Percentiles rank a stretch among this genome's conserved stretches.
Conservation (phyloP, 2,113 vertebrate genomes). For the Hippoglossus stenolepis region DNA sequence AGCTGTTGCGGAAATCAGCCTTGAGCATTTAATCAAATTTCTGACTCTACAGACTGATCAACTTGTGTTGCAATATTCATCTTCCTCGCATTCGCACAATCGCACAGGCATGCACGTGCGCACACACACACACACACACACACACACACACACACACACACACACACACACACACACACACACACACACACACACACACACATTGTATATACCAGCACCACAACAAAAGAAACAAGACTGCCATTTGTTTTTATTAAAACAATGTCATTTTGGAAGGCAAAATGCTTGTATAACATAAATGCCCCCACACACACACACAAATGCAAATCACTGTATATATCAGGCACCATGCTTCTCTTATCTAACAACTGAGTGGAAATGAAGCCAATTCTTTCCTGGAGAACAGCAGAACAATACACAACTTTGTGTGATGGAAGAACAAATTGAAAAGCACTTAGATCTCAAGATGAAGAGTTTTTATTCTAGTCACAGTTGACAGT, state of each 20-base stretch:
- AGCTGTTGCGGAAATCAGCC: conserved; percentile 70
- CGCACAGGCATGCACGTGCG: background rate
- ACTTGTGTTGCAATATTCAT: conserved; percentile 66
- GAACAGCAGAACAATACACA: too few species aligned
- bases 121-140: too few species aligned
- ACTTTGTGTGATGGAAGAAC: background rate
- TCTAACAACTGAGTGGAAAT: too few species aligned
- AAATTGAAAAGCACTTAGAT: background rate
- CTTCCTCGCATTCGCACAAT: conserved; percentile 19
- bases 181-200: background rate
- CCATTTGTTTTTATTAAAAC: conserved; percentile 43
- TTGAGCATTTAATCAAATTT: conserved; percentile 69
- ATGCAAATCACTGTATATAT: too few species aligned
- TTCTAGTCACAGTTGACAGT: too few species aligned
- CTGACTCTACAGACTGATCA: conserved; percentile 67
- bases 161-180: background rate
- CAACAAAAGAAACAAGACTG: conserved; percentile 11
- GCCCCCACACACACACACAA: too few species aligned
- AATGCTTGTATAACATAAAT: conserved; percentile 16
- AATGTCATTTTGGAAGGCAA: conserved; percentile 17
- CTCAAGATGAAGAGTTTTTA: background rate
- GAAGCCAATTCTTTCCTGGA: too few species aligned
- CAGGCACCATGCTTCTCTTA: too few species aligned
- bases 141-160: background rate
- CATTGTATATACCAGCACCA: background rate